Evolutionary conservation across 2,888 invertebrate genomes (phyloP).

Genomic region (Mongoloraphidia duomilia): DNA sequence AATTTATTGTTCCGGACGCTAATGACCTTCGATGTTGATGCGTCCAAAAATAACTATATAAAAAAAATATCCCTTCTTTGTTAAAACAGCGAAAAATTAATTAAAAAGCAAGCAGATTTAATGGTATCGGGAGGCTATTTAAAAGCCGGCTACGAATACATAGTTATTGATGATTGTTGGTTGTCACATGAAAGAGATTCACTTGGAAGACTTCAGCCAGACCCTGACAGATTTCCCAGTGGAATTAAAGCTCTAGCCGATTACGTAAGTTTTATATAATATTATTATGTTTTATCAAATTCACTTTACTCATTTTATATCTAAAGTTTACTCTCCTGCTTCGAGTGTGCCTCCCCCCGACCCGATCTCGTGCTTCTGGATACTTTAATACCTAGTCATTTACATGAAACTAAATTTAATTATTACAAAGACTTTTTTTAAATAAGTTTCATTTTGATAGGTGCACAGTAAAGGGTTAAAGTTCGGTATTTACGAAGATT

Average conservation of each 20-base stretch:
- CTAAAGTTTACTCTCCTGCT: too few relatives aligned
- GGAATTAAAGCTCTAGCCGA: slow-evolving; percentile 57
- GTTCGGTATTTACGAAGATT: slow-evolving; percentile 72
- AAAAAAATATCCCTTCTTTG: too few relatives aligned
- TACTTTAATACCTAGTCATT: too few relatives aligned
- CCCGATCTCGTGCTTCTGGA: too few relatives aligned
- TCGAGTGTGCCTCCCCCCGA: too few relatives aligned
- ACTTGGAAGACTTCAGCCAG: slow-evolving; percentile 45
- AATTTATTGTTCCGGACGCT: too few relatives aligned
- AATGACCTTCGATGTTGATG: too few relatives aligned
- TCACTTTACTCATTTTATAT: too few relatives aligned
- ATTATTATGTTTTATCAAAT: slow-evolving; percentile 5
- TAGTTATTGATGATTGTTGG: slow-evolving; percentile 70
- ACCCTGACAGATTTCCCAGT: slow-evolving; percentile 51
- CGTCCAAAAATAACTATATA: too few relatives aligned
- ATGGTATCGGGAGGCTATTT: slow-evolving; percentile 52
- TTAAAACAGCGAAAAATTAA: slow-evolving; percentile 41
- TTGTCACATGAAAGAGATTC: slow-evolving; percentile 43
- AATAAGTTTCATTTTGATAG: slow-evolving; percentile 27
- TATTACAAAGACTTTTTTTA: too few relatives aligned
- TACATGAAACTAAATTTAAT: too few relatives aligned
- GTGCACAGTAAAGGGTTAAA: slow-evolving; percentile 58
- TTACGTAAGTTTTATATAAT: slow-evolving; percentile 41
- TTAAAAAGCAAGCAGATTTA: slow-evolving; percentile 43
- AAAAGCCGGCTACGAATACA: slow-evolving; percentile 56